These are phyloP conservation scores for Drosophila quadrilineata DNA, from an alignment of 1,140 invertebrate genomes.

Conservation along the genomic window DNA sequence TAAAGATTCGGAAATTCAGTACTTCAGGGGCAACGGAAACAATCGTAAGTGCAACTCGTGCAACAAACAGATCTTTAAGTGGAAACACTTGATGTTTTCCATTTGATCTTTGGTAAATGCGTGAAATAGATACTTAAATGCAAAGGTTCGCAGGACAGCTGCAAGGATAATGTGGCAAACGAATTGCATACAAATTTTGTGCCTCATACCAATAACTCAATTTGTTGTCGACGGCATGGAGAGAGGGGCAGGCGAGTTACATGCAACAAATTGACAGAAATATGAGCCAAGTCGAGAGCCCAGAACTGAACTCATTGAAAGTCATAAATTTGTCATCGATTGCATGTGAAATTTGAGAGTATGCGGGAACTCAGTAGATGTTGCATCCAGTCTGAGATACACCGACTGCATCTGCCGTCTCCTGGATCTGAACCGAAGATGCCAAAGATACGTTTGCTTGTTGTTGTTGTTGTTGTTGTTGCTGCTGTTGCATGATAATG, in stretches of 20 bases:
- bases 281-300: constrained; percentile 52
- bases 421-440: constrained; percentile 4
- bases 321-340: constrained; percentile 80
- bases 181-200: constrained; percentile 14
- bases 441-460: constrained; percentile 18
- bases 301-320: constrained; percentile 27
- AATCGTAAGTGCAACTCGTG: constrained; percentile 5
- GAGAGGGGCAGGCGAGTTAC: no score
- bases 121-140: constrained; percentile 73
- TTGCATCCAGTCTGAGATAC: not conserved
- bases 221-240: constrained; percentile 42
- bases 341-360: constrained; percentile 73
- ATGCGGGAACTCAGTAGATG: constrained; percentile 33
- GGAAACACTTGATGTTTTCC: constrained; percentile 51
- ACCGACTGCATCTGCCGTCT: constrained; percentile 12
- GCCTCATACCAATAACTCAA: constrained; percentile 62
- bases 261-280: constrained; percentile 74
- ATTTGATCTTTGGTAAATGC: constrained; percentile 60
- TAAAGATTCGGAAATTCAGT: not conserved
- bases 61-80: constrained; percentile 48
- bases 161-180: constrained; percentile 41
- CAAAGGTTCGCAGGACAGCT: constrained; percentile 46
- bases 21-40: constrained; percentile 20
- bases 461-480: constrained; percentile 41
- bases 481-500: constrained; percentile 20